Percentiles rank a stretch among this genome's conserved stretches.
These are phyloP conservation scores for Catalaphyllia jardinei DNA, from an alignment of 64 coral and sea anemone genomes.

Conservation along the genomic window DNA sequence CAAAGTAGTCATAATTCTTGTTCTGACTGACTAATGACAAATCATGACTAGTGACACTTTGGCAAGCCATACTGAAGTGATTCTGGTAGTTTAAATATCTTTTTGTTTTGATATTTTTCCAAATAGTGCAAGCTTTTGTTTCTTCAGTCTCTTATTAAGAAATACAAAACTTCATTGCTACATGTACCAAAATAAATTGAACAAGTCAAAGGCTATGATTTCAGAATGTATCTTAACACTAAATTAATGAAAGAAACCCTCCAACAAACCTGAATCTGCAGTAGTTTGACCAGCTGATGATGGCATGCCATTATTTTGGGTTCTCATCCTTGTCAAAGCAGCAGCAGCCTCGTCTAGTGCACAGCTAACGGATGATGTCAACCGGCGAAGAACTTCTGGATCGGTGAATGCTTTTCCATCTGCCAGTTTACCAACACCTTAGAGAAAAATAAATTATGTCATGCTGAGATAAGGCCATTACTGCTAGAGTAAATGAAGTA, in stretches of 20 bases:
- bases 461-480: too few relatives aligned
- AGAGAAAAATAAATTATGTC: neutral
- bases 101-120: too few relatives aligned
- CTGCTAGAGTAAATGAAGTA: too few relatives aligned
- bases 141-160: too few relatives aligned
- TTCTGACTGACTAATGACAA: too few relatives aligned
- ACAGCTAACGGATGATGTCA: conserved; percentile 98
- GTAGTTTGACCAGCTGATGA: conserved; percentile 79
- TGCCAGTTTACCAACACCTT: conserved; percentile 92
- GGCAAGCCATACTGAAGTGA: too few relatives aligned
- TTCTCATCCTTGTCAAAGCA: conserved; percentile 96
- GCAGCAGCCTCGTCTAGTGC: conserved; percentile 99
- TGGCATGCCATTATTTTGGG: conserved; percentile 94
- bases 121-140: too few relatives aligned
- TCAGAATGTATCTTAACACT: neutral
- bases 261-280: conserved; percentile 52
- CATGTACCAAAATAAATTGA: neutral
- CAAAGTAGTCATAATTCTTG: too few relatives aligned
- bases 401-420: conserved; percentile 97
- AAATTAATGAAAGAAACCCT: neutral
- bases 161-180: too few relatives aligned
- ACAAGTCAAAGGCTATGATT: neutral
- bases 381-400: conserved; percentile 89
- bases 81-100: too few relatives aligned
- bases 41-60: too few relatives aligned